These are phyloP conservation scores for Amphipoea oculea DNA, from an alignment of 2,888 invertebrate species.

Conservation along the genomic window DNA sequence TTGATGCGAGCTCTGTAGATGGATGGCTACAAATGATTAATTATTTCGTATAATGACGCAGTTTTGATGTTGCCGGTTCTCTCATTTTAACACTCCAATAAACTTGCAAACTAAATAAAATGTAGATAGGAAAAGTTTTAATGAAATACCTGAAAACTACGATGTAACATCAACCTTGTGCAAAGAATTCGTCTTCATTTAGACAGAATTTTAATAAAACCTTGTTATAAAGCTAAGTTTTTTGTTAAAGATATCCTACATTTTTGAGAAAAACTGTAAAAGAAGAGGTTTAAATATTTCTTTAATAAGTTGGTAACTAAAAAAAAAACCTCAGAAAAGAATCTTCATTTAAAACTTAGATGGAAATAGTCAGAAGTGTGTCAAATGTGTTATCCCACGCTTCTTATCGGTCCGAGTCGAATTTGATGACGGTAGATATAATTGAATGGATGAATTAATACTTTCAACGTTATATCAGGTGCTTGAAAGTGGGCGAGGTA, in stretches of 20 bases:
- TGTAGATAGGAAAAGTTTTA: conserved; percentile 43
- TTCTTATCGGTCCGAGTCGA: conserved; percentile 66
- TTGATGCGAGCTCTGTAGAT: not conserved
- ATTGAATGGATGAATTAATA: conserved; percentile 68
- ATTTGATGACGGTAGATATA: conserved; percentile 69
- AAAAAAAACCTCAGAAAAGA: conserved; percentile 20
- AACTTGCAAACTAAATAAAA: conserved; percentile 21
- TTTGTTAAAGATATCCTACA: conserved; percentile 22
- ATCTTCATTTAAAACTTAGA: conserved; percentile 35
- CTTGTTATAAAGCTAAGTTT: conserved; percentile 18
- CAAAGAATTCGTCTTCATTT: conserved; percentile 41
- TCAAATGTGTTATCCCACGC: conserved; percentile 69
- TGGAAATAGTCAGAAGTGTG: conserved; percentile 57
- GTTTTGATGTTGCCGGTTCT: not conserved
- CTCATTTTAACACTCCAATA: conserved; percentile 5
- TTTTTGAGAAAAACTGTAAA: conserved; percentile 21
- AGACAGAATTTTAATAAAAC: conserved; percentile 28
- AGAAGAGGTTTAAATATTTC: not conserved
- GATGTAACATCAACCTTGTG: conserved; percentile 22
- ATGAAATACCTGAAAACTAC: conserved; percentile 44
- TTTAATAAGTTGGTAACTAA: conserved; percentile 8
- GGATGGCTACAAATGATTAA: conserved; percentile 4
- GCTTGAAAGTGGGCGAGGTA: conserved; percentile 59
- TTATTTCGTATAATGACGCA: not conserved
- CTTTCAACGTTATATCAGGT: conserved; percentile 64